Conservation (phyloP, 2,113 vertebrate genomes). For the Xyliphius kryptos region DNA sequence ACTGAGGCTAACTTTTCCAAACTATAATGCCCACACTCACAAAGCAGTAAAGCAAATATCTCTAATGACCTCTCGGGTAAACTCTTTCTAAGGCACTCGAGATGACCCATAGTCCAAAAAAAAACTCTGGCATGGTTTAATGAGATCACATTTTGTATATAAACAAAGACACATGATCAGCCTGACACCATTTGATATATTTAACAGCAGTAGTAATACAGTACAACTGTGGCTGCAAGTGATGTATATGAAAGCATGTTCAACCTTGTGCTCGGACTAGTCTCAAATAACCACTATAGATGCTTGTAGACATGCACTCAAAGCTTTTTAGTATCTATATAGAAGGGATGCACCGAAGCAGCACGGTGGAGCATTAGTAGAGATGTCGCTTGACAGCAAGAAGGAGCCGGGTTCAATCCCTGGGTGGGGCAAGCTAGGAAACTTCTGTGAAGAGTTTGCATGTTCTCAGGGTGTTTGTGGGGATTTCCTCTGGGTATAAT, state of each 20-base stretch:
- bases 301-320: too few species aligned
- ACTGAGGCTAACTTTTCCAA: background rate
- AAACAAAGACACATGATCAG: slow-evolving; percentile 36
- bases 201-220: slow-evolving; percentile 14
- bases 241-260: slow-evolving; percentile 11
- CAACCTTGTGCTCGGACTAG: too few species aligned
- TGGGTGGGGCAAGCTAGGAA: too few species aligned
- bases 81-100: slow-evolving; percentile 23
- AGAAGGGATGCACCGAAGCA: too few species aligned
- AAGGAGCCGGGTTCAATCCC: too few species aligned
- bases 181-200: slow-evolving; percentile 11
- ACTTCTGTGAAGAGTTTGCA: too few species aligned
- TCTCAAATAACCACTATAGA: too few species aligned
- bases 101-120: background rate
- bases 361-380: too few species aligned
- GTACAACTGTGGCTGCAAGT: background rate
- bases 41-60: background rate
- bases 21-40: background rate
- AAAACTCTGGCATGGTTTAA: slow-evolving; percentile 20
- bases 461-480: too few species aligned
- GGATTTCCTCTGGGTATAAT: too few species aligned
- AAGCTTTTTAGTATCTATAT: too few species aligned
- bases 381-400: too few species aligned
- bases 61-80: slow-evolving; percentile 33
- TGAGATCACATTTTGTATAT: slow-evolving; percentile 8